Percentiles rank a stretch among this genome's conserved stretches.
Evolutionary conservation across 2,797 vertebrate genomes (phyloP).

Genomic region (Pseudocheirus occidentalis): DNA sequence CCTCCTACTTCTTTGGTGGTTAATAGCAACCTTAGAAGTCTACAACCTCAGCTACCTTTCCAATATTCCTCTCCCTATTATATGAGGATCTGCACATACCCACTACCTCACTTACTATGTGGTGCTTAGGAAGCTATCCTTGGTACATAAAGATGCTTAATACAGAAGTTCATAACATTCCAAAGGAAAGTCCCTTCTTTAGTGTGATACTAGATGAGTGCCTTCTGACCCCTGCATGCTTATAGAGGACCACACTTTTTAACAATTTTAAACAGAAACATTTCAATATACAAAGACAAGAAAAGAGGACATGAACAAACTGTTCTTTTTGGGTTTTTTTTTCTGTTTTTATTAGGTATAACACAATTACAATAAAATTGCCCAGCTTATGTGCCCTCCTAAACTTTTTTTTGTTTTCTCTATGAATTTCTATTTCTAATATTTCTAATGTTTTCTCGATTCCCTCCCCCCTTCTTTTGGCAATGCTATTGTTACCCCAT

Average conservation of each 20-base stretch:
- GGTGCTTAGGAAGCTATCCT: not conserved
- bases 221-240: not conserved
- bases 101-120: slow-evolving; percentile 3
- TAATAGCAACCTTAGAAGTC: slow-evolving; percentile 12
- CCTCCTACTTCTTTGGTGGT: not conserved
- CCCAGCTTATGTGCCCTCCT: not conserved
- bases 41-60: slow-evolving; percentile 25
- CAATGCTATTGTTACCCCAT: not conserved
- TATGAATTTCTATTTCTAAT: too few species aligned
- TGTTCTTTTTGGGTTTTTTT: not conserved
- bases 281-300: not conserved
- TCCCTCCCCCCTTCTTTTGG: not conserved
- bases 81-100: not conserved
- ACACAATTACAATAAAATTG: not conserved
- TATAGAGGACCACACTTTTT: not conserved
- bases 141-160: not conserved
- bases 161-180: not conserved
- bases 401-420: not conserved
- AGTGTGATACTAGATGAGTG: not conserved
- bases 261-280: not conserved
- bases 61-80: slow-evolving; percentile 2
- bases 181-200: not conserved
- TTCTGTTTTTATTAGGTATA: not conserved
- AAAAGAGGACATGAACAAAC: not conserved
- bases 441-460: not conserved